These are phyloP conservation scores for Plotosus lineatus DNA, from an alignment of 2,113 vertebrate genomes.

Conservation along the genomic window DNA sequence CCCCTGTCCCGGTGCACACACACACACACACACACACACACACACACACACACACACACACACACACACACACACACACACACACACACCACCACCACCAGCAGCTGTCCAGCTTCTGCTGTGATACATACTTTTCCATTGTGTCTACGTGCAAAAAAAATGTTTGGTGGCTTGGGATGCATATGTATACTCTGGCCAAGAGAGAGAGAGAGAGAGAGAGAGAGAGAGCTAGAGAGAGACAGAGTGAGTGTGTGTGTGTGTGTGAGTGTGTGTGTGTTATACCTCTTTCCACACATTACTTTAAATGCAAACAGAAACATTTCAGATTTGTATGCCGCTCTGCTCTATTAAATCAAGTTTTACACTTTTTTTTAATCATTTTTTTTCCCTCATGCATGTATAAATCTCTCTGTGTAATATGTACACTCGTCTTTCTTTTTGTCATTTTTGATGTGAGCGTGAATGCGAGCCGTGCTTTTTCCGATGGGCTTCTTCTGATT, in stretches of 20 bases:
- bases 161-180: neutral
- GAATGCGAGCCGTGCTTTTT: neutral
- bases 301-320: no score
- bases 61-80: slow-evolving; percentile 18
- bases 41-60: slow-evolving; percentile 19
- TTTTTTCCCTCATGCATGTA: neutral
- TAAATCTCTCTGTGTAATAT: neutral
- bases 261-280: slow-evolving; percentile 5
- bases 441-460: neutral
- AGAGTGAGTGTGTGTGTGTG: slow-evolving; percentile 18
- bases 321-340: no score
- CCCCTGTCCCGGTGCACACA: slow-evolving; percentile 34
- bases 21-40: slow-evolving; percentile 19
- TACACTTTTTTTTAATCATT: neutral
- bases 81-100: slow-evolving; percentile 13
- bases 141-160: slow-evolving; percentile 23
- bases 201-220: no score
- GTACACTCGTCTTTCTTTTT: neutral
- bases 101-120: slow-evolving; percentile 50
- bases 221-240: no score
- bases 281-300: no score
- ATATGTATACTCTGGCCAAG: slow-evolving; percentile 4
- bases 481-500: neutral
- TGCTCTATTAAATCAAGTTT: no score
- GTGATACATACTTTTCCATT: slow-evolving; percentile 1